Evolutionary conservation across 2,113 vertebrate genomes (phyloP).

Genomic region (Antechinus flavipes): DNA sequence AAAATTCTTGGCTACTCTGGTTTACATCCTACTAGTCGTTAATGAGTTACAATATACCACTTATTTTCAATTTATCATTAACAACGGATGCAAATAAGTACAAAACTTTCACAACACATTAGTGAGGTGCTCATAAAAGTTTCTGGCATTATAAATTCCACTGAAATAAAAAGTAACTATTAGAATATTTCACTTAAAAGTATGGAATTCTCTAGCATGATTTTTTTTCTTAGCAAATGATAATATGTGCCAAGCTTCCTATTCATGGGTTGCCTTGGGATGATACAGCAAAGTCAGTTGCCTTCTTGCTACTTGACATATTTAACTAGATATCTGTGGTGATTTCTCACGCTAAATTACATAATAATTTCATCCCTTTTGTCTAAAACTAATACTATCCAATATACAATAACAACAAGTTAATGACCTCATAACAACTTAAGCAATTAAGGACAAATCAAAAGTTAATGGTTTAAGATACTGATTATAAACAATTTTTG

Average conservation of each 20-base stretch:
- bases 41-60: slow-evolving; percentile 69
- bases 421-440: background rate
- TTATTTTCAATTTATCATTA: slow-evolving; percentile 68
- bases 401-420: background rate
- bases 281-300: background rate
- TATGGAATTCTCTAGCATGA: slow-evolving; percentile 41
- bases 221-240: slow-evolving; percentile 44
- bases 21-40: slow-evolving; percentile 73
- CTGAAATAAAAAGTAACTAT: slow-evolving; percentile 52
- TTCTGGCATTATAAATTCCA: slow-evolving; percentile 63
- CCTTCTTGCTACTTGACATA: background rate
- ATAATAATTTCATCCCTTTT: background rate
- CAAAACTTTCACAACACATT: slow-evolving; percentile 75
- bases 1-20: slow-evolving; percentile 68
- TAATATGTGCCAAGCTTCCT: background rate
- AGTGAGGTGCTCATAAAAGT: slow-evolving; percentile 79
- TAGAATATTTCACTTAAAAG: background rate
- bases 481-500: background rate
- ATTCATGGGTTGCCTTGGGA: background rate
- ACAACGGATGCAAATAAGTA: slow-evolving; percentile 78
- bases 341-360: background rate
- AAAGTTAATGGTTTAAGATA: background rate
- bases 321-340: background rate
- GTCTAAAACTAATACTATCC: background rate
- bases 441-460: background rate